phyloP scores from a whole-genome alignment of 2,888 invertebrate genomes.

The Cerastis leucographa region DNA sequence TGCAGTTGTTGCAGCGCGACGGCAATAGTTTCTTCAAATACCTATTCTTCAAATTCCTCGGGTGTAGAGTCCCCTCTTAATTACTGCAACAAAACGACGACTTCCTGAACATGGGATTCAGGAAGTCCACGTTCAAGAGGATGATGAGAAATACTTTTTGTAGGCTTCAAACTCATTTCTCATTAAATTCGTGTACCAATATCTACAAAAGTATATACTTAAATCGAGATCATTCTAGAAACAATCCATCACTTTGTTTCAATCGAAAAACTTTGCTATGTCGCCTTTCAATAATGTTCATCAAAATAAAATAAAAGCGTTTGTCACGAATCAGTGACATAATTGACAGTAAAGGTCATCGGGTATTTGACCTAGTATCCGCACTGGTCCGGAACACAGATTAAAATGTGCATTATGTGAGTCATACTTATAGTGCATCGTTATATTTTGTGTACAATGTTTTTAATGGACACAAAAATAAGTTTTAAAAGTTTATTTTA shows the following conservation, averaged over 20 bases:
- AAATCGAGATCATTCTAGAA: not conserved
- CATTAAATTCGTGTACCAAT: too few species aligned
- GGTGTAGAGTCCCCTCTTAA: too few species aligned
- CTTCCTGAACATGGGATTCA: not conserved
- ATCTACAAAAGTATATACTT: not conserved
- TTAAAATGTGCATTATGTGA: slow-evolving; percentile 51
- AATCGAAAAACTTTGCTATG: not conserved
- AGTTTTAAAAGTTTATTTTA: not conserved
- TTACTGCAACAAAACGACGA: too few species aligned
- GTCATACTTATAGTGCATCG: slow-evolving; percentile 30
- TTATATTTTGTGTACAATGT: not conserved
- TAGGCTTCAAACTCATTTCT: not conserved
- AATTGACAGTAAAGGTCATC: slow-evolving; percentile 56
- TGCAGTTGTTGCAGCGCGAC: too few species aligned
- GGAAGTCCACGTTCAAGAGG: not conserved
- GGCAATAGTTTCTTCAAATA: too few species aligned
- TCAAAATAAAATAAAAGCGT: slow-evolving; percentile 14
- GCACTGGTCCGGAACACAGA: slow-evolving; percentile 57
- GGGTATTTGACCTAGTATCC: slow-evolving; percentile 56
- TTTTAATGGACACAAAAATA: not conserved
- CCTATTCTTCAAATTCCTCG: too few species aligned
- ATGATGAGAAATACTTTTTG: not conserved
- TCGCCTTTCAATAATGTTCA: not conserved
- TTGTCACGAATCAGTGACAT: slow-evolving; percentile 33
- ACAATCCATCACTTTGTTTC: not conserved